Conservation (phyloP, 1,140 invertebrate species). For the Bombus turneri region DNA sequence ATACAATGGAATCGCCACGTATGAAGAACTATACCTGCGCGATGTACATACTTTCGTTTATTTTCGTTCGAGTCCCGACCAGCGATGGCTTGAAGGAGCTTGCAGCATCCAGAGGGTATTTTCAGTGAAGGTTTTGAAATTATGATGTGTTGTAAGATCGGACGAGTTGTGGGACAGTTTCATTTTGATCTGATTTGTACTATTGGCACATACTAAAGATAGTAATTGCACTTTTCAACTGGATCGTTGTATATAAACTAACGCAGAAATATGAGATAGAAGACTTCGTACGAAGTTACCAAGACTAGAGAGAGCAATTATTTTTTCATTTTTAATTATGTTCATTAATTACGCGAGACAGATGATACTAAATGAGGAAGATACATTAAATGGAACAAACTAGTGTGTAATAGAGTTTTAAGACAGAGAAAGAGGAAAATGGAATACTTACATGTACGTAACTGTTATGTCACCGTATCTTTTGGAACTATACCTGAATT, state of each 20-base stretch:
- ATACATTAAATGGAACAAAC: too few relatives aligned
- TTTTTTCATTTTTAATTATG: too few relatives aligned
- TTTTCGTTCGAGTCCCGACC: constrained; percentile 44
- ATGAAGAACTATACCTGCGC: constrained; percentile 35
- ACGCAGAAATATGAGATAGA: too few relatives aligned
- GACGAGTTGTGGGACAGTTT: background rate
- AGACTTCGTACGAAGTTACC: too few relatives aligned
- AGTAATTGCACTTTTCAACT: too few relatives aligned
- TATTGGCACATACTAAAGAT: too few relatives aligned
- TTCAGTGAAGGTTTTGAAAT: background rate
- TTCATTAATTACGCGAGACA: too few relatives aligned
- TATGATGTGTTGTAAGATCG: background rate
- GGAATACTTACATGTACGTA: background rate
- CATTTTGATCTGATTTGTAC: background rate
- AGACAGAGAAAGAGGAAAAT: background rate
- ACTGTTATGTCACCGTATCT: too few relatives aligned
- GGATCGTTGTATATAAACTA: too few relatives aligned
- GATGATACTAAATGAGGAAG: too few relatives aligned
- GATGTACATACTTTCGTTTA: constrained; percentile 59
- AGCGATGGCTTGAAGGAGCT: constrained; percentile 30
- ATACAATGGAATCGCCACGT: constrained; percentile 14
- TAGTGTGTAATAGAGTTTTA: background rate
- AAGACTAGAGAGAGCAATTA: too few relatives aligned
- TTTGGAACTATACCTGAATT: background rate
- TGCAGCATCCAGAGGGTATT: background rate